Conservation (phyloP, 2,797 vertebrate species). For the Fringilla coelebs region DNA sequence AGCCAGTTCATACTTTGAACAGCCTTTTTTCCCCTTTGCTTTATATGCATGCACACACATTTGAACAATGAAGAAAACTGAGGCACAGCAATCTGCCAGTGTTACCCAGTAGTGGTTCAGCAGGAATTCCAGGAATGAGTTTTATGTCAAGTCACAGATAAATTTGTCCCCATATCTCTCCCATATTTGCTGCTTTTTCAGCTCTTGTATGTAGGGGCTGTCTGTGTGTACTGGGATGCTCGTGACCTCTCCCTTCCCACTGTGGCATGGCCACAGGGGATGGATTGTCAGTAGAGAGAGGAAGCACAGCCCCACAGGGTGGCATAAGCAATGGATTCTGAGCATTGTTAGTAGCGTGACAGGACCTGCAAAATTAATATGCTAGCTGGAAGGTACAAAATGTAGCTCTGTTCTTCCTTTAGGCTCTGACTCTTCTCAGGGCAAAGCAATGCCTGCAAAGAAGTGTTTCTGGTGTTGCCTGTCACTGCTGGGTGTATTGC, state of each 20-base stretch:
- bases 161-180: background rate
- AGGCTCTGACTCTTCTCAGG: background rate
- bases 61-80: background rate
- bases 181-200: background rate
- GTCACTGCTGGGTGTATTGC: constrained; percentile 12
- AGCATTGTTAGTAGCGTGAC: background rate
- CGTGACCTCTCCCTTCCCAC: background rate
- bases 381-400: background rate
- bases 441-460: background rate
- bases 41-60: background rate
- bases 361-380: constrained; percentile 23
- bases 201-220: background rate
- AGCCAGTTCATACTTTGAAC: background rate
- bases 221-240: background rate
- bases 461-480: background rate
- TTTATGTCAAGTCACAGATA: background rate
- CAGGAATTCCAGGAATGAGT: background rate
- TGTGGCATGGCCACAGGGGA: background rate
- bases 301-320: background rate
- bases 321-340: background rate
- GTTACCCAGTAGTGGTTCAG: background rate
- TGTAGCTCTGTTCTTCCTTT: background rate
- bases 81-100: background rate
- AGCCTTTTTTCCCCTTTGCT: background rate
- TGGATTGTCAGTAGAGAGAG: background rate